phyloP scores from a whole-genome alignment of 2,113 vertebrate genomes.

The Trichomycterus rosablanca region DNA sequence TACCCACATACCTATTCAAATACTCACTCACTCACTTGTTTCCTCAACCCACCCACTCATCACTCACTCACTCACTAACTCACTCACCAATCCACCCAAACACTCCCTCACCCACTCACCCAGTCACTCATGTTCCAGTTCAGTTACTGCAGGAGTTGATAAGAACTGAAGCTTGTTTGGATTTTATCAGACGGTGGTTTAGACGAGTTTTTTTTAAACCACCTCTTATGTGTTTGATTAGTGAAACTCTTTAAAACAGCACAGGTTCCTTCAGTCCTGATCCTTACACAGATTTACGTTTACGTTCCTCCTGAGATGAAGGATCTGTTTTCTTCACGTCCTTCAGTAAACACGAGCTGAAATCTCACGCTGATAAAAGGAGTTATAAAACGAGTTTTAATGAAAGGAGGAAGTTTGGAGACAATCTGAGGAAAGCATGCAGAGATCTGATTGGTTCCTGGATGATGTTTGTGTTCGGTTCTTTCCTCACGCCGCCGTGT shows the following conservation, averaged over 20 bases:
- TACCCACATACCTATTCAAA: conserved; percentile 8
- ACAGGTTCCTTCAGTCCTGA: conserved; percentile 67
- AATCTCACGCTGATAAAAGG: neutral
- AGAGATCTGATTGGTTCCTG: neutral
- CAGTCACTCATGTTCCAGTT: conserved; percentile 22
- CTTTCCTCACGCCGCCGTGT: too few species aligned
- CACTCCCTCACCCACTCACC: neutral
- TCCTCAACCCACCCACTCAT: neutral
- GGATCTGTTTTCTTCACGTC: neutral
- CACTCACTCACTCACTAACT: conserved; percentile 1
- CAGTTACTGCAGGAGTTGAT: conserved; percentile 44
- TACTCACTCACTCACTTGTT: conserved; percentile 2
- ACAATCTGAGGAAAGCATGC: conserved; percentile 15
- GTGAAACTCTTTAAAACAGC: conserved; percentile 64
- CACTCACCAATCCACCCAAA: conserved; percentile 5
- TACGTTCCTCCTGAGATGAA: neutral
- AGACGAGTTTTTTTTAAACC: conserved; percentile 61
- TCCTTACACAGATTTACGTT: conserved; percentile 51
- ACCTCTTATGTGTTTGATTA: conserved; percentile 72
- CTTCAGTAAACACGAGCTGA: neutral
- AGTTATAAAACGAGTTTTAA: neutral
- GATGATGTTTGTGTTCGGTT: neutral
- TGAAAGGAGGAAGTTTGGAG: conserved; percentile 2
- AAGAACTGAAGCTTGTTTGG: conserved; percentile 54
- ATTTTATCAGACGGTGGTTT: conserved; percentile 57